Evolutionary conservation across 1,140 invertebrate genomes (phyloP), one percentile per base, ranked within the genome.

Genomic region (Battus philenor): DNA sequence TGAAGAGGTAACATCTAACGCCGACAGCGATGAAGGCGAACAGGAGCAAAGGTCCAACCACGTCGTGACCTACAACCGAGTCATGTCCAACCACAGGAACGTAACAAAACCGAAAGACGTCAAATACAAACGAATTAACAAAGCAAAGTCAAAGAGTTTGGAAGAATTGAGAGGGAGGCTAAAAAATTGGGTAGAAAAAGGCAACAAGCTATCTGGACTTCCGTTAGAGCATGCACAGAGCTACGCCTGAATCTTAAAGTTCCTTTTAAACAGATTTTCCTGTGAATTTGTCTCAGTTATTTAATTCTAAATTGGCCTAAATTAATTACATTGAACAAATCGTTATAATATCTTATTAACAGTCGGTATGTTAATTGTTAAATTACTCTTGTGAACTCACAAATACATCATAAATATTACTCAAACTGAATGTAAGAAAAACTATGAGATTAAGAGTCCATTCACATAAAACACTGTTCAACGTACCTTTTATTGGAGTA

Each of bases 81-180:
- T 95, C 31, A 95, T 95, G 94, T 93, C 92, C 13, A 96, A 95
- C 76, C 94, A 96, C 79, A 88, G 94, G 50, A 94, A 93, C 30
- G 94, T 96, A 27, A 95, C 93, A 1, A 95, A 95, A 79, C 94
- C 94, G 44, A 95, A 95, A 83, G 94, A 96, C 67, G 93, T 95
- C 2, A 95, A 95, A 78, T 95, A 95, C 85, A 95, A 95, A 71
- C 89, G 94, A 54, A 95, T 95, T 76, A 95, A 95, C 68, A 95
- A 95, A 71, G 94, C 94, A 2, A 95, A 95, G 76, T 95, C 94
- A 13, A 95, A 95, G 84, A 95, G 93, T 63, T 82, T 96, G 32
- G 94, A 96, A 63, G 94, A 96, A 60, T 70, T 96, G 29, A 81
- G 94, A 3, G 94, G 94, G 0, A 88, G 93, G 47, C 83, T 96